Evolutionary conservation across 2,797 vertebrate genomes (phyloP).

Genomic region (Schizopygopsis malacanthus): DNA sequence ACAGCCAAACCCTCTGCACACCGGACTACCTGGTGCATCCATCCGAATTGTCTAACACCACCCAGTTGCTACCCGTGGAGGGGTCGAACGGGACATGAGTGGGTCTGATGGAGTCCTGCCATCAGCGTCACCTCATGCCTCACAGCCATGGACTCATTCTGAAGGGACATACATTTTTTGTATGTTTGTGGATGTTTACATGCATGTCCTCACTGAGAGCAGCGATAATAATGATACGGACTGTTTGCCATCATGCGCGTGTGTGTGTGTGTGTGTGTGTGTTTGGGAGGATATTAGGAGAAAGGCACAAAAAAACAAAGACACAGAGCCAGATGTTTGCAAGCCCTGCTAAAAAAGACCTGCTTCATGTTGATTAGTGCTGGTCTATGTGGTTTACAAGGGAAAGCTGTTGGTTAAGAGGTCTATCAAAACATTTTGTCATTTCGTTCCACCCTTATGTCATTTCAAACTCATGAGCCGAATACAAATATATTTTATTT

Average conservation of each 20-base stretch:
- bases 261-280: neutral
- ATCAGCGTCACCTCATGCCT: conserved; percentile 13
- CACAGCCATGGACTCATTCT: neutral
- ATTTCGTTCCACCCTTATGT: neutral
- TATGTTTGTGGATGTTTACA: conserved; percentile 29
- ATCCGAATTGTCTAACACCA: conserved; percentile 72
- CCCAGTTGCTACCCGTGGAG: conserved; percentile 38
- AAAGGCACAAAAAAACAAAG: neutral
- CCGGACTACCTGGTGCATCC: conserved; percentile 73
- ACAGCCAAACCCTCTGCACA: conserved; percentile 70
- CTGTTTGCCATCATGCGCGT: neutral
- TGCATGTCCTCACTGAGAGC: conserved; percentile 2
- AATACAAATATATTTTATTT: neutral
- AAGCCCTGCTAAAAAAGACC: neutral
- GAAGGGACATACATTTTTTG: conserved; percentile 23
- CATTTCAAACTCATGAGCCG: neutral
- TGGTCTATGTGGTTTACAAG: neutral
- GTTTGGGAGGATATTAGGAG: neutral
- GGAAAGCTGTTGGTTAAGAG: neutral
- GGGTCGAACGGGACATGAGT: conserved; percentile 25
- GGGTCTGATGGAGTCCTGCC: conserved; percentile 1
- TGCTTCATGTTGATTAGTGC: neutral
- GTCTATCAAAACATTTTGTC: neutral
- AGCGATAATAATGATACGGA: conserved; percentile 8
- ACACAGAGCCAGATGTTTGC: neutral